Base-by-base conservation (phyloP, 2,797 vertebrate species). In the Avahi laniger region DNA sequence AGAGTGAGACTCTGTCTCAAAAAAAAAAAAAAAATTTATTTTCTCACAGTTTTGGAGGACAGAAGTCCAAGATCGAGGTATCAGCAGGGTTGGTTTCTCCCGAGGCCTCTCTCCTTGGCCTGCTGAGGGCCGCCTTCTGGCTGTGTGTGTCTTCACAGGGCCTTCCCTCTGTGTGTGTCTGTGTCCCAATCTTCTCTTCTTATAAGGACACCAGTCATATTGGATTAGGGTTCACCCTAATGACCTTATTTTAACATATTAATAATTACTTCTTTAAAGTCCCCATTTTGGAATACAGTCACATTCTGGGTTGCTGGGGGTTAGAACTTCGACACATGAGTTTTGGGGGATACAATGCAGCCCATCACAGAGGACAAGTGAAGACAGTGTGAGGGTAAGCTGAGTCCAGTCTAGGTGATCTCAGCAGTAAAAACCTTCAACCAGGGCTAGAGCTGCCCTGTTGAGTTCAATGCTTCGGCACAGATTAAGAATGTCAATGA, bases 361-460 rank as follows among this genome's bases (percentile, higher is more conserved):
- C 12, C 5, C 7, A 46, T 20, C 12, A 15, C 22, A 33, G 85
- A 76, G 4, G 30, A 17, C 41, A 52, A 69, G 18, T 24, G 20
- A 43, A 72, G 22, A 22, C 4, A 76, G 33, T 30, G 3, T n/a
- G 4, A 46, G 52, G 14, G 5, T 38, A 63, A 61, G 22, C 15
- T 26, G 17, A 50, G 26, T 65, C 7, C 20, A 24, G 24, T 38
- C 1, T 61, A 24, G 17, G 38, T 33, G 38, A 11, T 52, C 35
- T 63, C 4, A 30, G 33, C 3, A 35, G 2, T 15, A 69, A 43
- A 88, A 70, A 12, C 82, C 30, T 69, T 35, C 14, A 50, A 35
- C 1, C 10, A 7, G 20, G 41, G 5, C 0, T 9, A 22, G 30
- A 67, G 15, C n/a, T 41, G 0, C 17, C 7, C 18, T 11, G 4